Evolutionary conservation across 2,888 invertebrate genomes (phyloP).

Genomic region (Halocaridina rubra): DNA sequence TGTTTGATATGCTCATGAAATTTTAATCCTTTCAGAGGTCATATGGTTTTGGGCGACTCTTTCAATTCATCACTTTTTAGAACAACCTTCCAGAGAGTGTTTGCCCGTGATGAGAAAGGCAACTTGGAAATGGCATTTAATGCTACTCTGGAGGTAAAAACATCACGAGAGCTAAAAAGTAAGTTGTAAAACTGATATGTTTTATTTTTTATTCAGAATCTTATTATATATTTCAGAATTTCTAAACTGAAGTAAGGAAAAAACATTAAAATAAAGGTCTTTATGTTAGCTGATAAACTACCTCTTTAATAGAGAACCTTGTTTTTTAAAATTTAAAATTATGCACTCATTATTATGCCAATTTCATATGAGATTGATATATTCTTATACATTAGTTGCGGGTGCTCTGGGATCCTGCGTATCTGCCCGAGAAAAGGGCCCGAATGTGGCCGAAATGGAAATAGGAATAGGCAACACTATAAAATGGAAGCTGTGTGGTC

Average conservation of each 20-base stretch:
- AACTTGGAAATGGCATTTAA: constrained; percentile 99
- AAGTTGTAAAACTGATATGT: constrained; percentile 67
- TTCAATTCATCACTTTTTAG: constrained; percentile 99
- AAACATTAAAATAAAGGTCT: too few relatives aligned
- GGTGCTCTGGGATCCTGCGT: constrained; percentile 98
- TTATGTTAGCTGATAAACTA: too few relatives aligned
- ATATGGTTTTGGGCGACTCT: constrained; percentile 99
- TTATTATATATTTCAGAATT: too few relatives aligned
- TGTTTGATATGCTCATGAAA: too few relatives aligned
- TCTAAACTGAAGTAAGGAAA: too few relatives aligned
- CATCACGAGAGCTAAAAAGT: constrained; percentile 92
- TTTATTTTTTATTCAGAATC: too few relatives aligned
- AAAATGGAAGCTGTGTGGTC: constrained; percentile 97
- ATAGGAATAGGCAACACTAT: constrained; percentile 97
- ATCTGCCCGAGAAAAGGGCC: constrained; percentile 90
- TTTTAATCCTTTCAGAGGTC: constrained; percentile 89
- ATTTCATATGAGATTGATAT: too few relatives aligned
- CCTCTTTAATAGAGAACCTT: too few relatives aligned
- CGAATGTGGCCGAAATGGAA: constrained; percentile 94
- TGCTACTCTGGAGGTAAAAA: constrained; percentile 95
- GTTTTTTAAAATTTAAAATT: too few relatives aligned
- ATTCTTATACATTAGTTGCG: too few relatives aligned
- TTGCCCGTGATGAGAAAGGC: constrained; percentile 87
- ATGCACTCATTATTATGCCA: too few relatives aligned
- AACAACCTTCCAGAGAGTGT: constrained; percentile 98